Base-by-base conservation (phyloP, 2,113 vertebrate genomes). In the Tautogolabrus adspersus region DNA sequence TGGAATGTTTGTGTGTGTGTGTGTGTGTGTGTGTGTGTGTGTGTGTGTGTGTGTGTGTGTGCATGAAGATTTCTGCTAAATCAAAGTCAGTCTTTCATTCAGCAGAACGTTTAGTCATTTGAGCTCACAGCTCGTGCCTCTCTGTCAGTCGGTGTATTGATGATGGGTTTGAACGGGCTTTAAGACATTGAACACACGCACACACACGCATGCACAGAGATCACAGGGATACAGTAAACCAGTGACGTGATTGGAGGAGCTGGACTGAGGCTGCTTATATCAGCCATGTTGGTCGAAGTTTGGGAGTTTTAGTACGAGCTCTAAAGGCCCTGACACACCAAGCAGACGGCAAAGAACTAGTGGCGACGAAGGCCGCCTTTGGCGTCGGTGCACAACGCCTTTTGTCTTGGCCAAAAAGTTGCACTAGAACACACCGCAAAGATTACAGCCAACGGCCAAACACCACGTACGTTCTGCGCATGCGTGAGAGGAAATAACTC, bases 61-160 rank as follows among this genome's bases (percentile, higher is more conserved):
- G n/a, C n/a, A n/a, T 26, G 26, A 26, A 26, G 26, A 26, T 2
- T 1, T 26, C 26, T 26, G 26, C 26, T 26, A 26, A 26, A n/a
- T n/a, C 26, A 26, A 26, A 77, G 74, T 71, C 86, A 81, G 80
- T 72, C 58, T 66, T 61, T 79, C 59, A 78, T 81, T 74, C 38
- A 66, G 58, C 66, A 54, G 44, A 77, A 83, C 51, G 58, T 65
- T 62, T 66, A 72, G 75, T 34, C 59, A 71, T 66, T 55, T 75
- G 37, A 88, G 68, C 60, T 71, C 77, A 77, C 81, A 81, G 80
- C 87, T 88, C 85, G 66, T 90, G 77, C 73, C 57, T 71, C 60
- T 85, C 63, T 86, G 75, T 88, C 72, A 81, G 81, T 91, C 89
- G 88, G 88, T 93, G 89, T 92, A 87, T 72, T 84, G 77, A 73